Evolutionary conservation across 2,113 vertebrate species (phyloP).

Genomic region (Heptranchias perlo): DNA sequence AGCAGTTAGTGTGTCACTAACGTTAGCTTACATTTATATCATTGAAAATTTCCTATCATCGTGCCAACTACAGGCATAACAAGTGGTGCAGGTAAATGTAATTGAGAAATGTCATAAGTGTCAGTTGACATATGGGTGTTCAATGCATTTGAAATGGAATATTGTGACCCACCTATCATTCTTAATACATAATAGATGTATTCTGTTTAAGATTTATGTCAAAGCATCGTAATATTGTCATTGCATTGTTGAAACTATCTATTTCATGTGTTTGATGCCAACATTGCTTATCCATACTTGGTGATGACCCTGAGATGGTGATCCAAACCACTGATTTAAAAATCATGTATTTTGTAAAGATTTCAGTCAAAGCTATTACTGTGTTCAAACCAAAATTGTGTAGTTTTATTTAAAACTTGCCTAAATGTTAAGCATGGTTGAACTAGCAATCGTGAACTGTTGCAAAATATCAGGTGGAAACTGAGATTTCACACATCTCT

Average conservation of each 20-base stretch:
- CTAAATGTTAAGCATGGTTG: background rate
- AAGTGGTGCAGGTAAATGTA: background rate
- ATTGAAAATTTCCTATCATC: background rate
- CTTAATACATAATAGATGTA: background rate
- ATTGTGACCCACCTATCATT: background rate
- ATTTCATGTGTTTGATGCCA: background rate
- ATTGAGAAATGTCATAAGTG: background rate
- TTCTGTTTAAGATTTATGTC: background rate
- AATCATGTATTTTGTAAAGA: background rate
- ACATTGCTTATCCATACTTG: background rate
- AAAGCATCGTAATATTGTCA: background rate
- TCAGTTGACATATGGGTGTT: background rate
- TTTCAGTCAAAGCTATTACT: background rate
- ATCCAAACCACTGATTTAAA: background rate
- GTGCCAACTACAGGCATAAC: background rate
- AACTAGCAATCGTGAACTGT: background rate
- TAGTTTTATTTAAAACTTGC: background rate
- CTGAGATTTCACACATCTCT: conserved; percentile 11
- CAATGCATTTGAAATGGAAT: background rate
- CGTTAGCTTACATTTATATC: background rate
- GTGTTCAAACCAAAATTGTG: background rate
- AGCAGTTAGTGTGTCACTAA: no score
- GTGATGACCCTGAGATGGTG: background rate
- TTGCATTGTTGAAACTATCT: background rate
- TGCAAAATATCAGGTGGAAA: conserved; percentile 10